Evolutionary conservation across 2,888 invertebrate genomes (phyloP).

Genomic region (Protonemura montana): DNA sequence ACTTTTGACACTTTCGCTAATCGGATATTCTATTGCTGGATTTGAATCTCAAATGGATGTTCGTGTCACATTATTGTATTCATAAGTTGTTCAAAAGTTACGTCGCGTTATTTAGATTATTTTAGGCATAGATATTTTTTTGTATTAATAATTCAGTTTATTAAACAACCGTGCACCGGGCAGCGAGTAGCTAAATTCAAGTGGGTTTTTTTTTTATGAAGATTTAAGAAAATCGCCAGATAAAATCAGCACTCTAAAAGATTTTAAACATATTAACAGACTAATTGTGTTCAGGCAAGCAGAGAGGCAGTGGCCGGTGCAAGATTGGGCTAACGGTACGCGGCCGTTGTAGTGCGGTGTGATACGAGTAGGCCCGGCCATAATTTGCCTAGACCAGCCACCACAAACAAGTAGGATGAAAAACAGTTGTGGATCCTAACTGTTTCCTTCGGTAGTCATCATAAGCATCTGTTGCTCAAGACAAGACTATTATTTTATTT

Average conservation of each 20-base stretch:
- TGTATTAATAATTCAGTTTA: not conserved
- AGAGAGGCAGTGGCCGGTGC: not conserved
- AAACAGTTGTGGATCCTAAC: slow-evolving; percentile 32
- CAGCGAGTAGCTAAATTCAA: not conserved
- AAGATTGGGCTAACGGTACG: slow-evolving; percentile 28
- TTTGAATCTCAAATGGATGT: not conserved
- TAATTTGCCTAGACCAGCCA: slow-evolving; percentile 14
- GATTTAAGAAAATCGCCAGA: not conserved
- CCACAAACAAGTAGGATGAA: slow-evolving; percentile 34
- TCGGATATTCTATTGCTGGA: not conserved
- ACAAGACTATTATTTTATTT: not conserved
- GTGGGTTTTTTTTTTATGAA: not conserved
- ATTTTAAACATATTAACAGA: not conserved
- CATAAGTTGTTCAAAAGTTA: not conserved
- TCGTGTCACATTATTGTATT: not conserved
- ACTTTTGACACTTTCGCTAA: slow-evolving; percentile 1
- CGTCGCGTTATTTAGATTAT: not conserved
- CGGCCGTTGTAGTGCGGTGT: too few species aligned
- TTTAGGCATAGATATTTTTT: not conserved
- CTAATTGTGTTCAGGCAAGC: not conserved
- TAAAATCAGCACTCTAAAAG: not conserved
- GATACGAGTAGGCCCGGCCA: not conserved
- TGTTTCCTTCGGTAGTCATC: slow-evolving; percentile 20
- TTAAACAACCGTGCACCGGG: too few species aligned
- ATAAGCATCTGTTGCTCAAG: slow-evolving; percentile 20